Conservation (phyloP, 1,140 invertebrate species). For the Argopecten irradians region DNA sequence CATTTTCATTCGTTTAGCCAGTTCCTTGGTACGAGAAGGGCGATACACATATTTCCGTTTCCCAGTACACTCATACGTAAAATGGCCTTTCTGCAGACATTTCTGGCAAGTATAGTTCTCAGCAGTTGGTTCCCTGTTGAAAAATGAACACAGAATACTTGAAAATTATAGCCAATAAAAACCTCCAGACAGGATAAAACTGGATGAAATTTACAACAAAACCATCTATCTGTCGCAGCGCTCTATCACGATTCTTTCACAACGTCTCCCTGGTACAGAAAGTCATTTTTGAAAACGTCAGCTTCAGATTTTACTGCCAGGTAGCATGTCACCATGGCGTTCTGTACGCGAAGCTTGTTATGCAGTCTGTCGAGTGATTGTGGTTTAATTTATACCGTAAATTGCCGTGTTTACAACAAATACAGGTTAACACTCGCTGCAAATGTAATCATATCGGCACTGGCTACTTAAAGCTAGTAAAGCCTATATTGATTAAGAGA, state of each 20-base stretch:
- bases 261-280: not conserved
- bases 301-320: not conserved
- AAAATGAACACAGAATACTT: not conserved
- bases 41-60: constrained; percentile 91
- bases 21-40: constrained; percentile 86
- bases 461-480: not conserved
- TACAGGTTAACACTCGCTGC: not conserved
- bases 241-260: not conserved
- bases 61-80: constrained; percentile 94
- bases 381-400: not conserved
- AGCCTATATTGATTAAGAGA: not conserved
- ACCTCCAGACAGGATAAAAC: not conserved
- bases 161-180: not conserved
- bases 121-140: constrained; percentile 65
- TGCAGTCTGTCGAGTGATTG: not conserved
- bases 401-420: not conserved
- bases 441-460: not conserved
- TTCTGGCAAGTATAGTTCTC: constrained; percentile 88
- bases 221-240: not conserved
- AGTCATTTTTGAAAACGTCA: not conserved
- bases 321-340: not conserved
- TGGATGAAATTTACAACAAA: not conserved
- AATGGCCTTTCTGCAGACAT: constrained; percentile 92
- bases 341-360: not conserved
- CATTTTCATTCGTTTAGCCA: constrained; percentile 84